Conservation (phyloP, 2,113 vertebrate genomes). For the Saguinus imperator region DNA sequence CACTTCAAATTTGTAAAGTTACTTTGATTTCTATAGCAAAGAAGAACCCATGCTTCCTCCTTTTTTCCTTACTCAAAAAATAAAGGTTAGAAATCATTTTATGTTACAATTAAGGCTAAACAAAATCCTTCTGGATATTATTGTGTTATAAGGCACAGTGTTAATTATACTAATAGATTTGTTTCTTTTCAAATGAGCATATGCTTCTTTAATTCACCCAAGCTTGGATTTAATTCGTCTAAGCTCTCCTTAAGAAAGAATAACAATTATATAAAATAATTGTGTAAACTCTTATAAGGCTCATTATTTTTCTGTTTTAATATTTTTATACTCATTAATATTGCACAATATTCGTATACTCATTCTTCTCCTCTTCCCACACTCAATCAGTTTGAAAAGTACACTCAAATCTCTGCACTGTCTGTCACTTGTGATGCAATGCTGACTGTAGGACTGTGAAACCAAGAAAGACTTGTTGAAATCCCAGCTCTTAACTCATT, state of each 20-base stretch:
- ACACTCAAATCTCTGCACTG: background rate
- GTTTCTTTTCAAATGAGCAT: background rate
- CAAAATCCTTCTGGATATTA: background rate
- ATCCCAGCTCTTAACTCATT: background rate
- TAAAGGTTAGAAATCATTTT: background rate
- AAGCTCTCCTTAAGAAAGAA: background rate
- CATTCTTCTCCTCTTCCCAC: background rate
- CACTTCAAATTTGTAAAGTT: background rate
- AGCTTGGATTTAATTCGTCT: too few relatives aligned
- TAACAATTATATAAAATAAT: background rate
- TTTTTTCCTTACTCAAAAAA: background rate
- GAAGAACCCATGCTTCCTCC: background rate
- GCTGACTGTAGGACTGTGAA: background rate
- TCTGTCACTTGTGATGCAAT: background rate
- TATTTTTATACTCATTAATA: background rate
- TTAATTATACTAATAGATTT: background rate
- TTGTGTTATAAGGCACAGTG: background rate
- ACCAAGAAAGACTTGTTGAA: background rate
- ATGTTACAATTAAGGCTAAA: background rate
- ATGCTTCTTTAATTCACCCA: background rate
- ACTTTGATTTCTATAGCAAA: background rate
- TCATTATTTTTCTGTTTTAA: background rate
- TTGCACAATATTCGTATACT: background rate
- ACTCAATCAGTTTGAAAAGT: background rate
- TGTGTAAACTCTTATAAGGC: background rate